Conservation (phyloP, 1,140 invertebrate genomes). For the Scaptomyza pallida region DNA sequence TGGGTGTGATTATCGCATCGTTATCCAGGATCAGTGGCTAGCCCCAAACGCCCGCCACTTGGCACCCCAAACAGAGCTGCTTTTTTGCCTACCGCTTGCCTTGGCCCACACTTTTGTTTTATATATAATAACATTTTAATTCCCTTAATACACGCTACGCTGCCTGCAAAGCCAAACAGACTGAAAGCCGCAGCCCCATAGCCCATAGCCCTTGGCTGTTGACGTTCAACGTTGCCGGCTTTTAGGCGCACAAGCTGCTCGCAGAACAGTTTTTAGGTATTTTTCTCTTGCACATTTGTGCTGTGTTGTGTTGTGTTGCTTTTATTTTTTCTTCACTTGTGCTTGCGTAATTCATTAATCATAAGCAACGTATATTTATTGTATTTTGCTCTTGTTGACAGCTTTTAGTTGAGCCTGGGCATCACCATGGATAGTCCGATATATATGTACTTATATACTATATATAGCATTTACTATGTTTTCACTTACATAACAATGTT, state of each 20-base stretch:
- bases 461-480: constrained; percentile 41
- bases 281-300: neutral
- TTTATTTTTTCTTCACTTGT: constrained; percentile 35
- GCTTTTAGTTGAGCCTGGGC: constrained; percentile 62
- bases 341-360: constrained; percentile 78
- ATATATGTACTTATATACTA: constrained; percentile 29
- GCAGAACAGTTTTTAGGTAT: constrained; percentile 41
- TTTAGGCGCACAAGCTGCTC: constrained; percentile 55
- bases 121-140: constrained; percentile 82
- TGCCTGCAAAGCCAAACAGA: constrained; percentile 74
- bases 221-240: constrained; percentile 42
- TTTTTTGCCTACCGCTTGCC: neutral
- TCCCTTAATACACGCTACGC: constrained; percentile 80
- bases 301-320: constrained; percentile 12
- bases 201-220: constrained; percentile 31
- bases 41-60: constrained; percentile 20
- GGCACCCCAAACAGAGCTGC: constrained; percentile 18
- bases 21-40: constrained; percentile 78
- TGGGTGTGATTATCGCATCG: constrained; percentile 78
- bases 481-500: constrained; percentile 26
- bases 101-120: constrained; percentile 56
- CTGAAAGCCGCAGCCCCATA: constrained; percentile 43
- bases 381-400: constrained; percentile 69
- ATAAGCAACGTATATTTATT: constrained; percentile 78
- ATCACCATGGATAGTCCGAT: constrained; percentile 35